These are phyloP conservation scores for Equus przewalskii DNA, from an alignment of 2,113 vertebrate genomes.

Conservation along the genomic window DNA sequence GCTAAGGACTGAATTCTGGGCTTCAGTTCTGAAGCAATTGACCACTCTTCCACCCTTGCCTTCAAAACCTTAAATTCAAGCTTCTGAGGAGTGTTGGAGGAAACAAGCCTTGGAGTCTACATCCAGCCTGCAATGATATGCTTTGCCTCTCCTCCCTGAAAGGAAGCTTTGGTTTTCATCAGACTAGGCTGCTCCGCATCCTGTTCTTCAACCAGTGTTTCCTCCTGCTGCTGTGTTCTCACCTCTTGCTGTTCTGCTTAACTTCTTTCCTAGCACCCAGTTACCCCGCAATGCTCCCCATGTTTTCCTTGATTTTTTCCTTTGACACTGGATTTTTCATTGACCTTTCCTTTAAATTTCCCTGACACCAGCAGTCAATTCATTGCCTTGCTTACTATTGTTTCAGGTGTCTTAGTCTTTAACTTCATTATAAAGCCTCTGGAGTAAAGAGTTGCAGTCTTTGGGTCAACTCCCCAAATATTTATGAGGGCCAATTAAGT, in stretches of 20 bases:
- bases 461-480: background rate
- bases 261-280: background rate
- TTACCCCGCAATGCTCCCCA: background rate
- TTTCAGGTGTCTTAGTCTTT: background rate
- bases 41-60: background rate
- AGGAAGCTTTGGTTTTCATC: background rate
- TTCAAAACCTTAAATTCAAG: background rate
- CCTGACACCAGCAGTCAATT: background rate
- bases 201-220: background rate
- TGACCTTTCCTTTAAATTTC: constrained; percentile 9
- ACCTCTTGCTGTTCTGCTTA: background rate
- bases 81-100: background rate
- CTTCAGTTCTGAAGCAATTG: background rate
- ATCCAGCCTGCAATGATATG: background rate
- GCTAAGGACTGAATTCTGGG: background rate
- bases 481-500: background rate
- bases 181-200: background rate
- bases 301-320: background rate
- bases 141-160: background rate
- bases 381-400: background rate
- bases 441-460: background rate
- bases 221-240: background rate
- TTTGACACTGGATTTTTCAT: background rate
- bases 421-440: background rate
- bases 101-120: background rate